These are phyloP conservation scores for Sabellastarte sp. DNA, from an alignment of 2,888 invertebrate species.

Conservation along the genomic window DNA sequence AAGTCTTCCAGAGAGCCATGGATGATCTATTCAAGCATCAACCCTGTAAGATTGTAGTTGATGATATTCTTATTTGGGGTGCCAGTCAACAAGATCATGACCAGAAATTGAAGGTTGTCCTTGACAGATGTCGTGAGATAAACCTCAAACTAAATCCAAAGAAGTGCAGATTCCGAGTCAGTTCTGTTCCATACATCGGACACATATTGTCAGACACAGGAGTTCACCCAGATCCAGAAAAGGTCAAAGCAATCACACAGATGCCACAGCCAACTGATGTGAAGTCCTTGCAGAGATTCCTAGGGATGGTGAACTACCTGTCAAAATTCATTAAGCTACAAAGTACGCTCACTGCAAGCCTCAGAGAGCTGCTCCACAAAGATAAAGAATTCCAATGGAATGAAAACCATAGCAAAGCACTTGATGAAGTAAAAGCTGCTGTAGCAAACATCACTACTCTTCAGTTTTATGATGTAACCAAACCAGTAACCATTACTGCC, in stretches of 20 bases:
- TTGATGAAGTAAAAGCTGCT: slow-evolving; percentile 16
- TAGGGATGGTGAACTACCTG: slow-evolving; percentile 25
- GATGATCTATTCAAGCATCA: too few species aligned
- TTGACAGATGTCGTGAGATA: neutral
- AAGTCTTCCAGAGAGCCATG: too few species aligned
- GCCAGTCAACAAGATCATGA: neutral
- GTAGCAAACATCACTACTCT: slow-evolving; percentile 23
- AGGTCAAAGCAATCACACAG: too few species aligned
- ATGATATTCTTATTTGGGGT: neutral
- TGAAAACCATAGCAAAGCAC: slow-evolving; percentile 23
- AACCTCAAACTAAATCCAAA: neutral
- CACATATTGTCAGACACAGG: neutral
- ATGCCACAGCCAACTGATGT: too few species aligned
- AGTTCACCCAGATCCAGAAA: neutral
- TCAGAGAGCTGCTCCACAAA: slow-evolving; percentile 18
- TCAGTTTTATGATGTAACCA: slow-evolving; percentile 18
- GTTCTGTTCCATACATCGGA: neutral
- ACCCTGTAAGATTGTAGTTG: too few species aligned
- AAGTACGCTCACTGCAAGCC: too few species aligned
- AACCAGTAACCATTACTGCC: slow-evolving; percentile 21
- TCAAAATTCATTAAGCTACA: slow-evolving; percentile 19
- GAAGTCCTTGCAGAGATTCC: too few species aligned
- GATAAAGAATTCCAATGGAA: slow-evolving; percentile 28
- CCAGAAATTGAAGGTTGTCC: neutral
- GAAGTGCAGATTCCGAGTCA: neutral